Percentiles rank a stretch among this genome's conserved stretches.
Evolutionary conservation across 2,888 invertebrate genomes (phyloP).

Genomic region (Bellardia bayeri): DNA sequence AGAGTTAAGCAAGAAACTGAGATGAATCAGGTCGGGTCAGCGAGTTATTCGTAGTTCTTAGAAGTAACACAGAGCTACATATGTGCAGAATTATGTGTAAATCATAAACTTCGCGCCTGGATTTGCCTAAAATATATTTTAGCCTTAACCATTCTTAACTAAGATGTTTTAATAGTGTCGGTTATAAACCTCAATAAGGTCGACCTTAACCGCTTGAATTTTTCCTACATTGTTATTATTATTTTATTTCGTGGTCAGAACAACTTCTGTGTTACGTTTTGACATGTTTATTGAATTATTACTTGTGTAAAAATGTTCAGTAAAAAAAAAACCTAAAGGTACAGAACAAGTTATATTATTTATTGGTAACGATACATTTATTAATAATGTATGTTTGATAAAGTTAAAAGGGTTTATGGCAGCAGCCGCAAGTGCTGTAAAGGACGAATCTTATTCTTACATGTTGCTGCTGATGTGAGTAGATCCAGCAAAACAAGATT

Average conservation of each 20-base stretch:
- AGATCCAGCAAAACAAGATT: conserved; percentile 33
- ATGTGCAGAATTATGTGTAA: too few relatives aligned
- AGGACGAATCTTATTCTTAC: neutral
- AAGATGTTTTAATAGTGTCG: too few relatives aligned
- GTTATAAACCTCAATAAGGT: neutral
- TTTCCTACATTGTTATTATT: neutral
- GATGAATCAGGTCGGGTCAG: too few relatives aligned
- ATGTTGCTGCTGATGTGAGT: neutral
- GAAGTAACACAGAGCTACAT: too few relatives aligned
- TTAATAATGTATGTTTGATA: conserved; percentile 52
- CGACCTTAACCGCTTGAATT: neutral
- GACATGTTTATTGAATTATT: conserved; percentile 73
- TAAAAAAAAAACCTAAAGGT: conserved; percentile 36
- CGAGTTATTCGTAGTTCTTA: too few relatives aligned
- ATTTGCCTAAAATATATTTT: too few relatives aligned
- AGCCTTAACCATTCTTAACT: too few relatives aligned
- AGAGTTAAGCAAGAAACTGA: too few relatives aligned
- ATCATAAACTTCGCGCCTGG: too few relatives aligned
- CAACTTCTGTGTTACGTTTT: conserved; percentile 69
- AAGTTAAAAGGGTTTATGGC: conserved; percentile 33
- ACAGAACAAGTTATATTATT: conserved; percentile 64
- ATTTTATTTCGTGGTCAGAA: conserved; percentile 12
- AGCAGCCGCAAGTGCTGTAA: neutral
- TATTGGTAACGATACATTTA: conserved; percentile 46
- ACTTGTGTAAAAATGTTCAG: conserved; percentile 51